These are phyloP conservation scores for Rhinatrema bivittatum DNA, from an alignment of 2,797 vertebrate species.

Conservation along the genomic window DNA sequence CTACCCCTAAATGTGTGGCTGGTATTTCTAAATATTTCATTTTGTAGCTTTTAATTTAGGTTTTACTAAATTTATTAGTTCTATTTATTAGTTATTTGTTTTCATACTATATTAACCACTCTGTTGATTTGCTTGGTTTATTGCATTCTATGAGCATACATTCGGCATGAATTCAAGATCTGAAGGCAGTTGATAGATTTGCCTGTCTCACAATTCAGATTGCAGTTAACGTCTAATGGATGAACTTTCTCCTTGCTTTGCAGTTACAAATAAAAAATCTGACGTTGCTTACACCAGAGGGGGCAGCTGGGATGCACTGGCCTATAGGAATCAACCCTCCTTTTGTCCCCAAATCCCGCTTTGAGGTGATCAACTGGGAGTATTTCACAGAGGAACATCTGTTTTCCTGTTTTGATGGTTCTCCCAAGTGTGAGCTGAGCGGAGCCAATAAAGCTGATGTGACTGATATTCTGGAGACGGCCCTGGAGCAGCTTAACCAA, in stretches of 20 bases:
- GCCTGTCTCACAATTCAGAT: no score
- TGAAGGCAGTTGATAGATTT: no score
- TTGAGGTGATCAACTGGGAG: conserved; percentile 96
- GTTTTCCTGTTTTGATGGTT: conserved; percentile 78
- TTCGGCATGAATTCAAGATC: no score
- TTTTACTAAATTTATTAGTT: no score
- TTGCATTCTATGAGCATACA: no score
- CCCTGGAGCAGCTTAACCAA: conserved; percentile 78
- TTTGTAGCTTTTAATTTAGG: no score
- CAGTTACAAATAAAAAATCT: conserved; percentile 94
- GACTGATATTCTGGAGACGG: conserved; percentile 71
- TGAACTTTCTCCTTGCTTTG: background rate
- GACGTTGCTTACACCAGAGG: conserved; percentile 78
- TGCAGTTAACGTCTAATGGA: no score
- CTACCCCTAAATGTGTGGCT: no score
- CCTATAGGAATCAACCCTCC: conserved; percentile 84
- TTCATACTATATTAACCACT: no score
- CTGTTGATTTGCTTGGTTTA: no score
- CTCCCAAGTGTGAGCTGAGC: conserved; percentile 85
- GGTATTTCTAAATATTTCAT: no score
- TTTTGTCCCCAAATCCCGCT: conserved; percentile 80
- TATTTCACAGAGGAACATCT: conserved; percentile 94
- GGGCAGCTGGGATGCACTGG: conserved; percentile 78
- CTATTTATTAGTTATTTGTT: no score
- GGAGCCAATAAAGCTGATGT: conserved; percentile 79